Evolutionary conservation across 2,113 vertebrate species (phyloP).

Genomic region (Platichthys flesus): DNA sequence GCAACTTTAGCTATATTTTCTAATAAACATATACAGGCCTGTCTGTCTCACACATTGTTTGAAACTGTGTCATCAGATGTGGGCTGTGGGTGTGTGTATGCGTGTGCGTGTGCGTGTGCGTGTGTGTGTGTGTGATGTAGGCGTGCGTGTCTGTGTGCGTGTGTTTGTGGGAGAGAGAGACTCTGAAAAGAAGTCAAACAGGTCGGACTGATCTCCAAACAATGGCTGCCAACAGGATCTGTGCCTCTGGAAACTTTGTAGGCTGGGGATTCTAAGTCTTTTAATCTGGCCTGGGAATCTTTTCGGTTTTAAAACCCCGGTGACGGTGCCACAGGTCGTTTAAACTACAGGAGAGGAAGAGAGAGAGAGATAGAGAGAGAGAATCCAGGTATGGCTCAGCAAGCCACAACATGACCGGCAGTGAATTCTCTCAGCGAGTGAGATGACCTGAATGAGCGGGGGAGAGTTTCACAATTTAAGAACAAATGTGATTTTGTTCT

Average conservation of each 20-base stretch:
- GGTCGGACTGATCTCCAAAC: conserved; percentile 35
- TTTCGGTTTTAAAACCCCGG: neutral
- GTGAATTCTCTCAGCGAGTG: conserved; percentile 19
- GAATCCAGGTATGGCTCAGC: conserved; percentile 18
- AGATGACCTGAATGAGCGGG: neutral
- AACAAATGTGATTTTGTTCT: neutral
- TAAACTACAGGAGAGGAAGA: neutral
- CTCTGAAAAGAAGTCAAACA: conserved; percentile 52
- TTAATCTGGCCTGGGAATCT: neutral
- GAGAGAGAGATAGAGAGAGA: neutral
- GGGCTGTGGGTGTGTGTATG: neutral
- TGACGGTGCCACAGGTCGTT: neutral
- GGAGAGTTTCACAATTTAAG: neutral
- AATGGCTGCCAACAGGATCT: neutral
- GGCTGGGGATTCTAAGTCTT: neutral
- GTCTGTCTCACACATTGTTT: neutral
- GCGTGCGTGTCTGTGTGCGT: neutral
- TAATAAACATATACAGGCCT: neutral
- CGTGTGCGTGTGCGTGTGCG: neutral
- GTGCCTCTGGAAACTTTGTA: neutral
- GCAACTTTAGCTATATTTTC: too few species aligned
- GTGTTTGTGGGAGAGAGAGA: neutral
- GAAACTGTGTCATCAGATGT: neutral
- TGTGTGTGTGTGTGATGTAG: neutral
- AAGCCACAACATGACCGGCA: conserved; percentile 50